Percentiles rank a stretch among this genome's conserved stretches.
Evolutionary conservation across 2,113 vertebrate species (phyloP).

Genomic region (Condylura cristata): DNA sequence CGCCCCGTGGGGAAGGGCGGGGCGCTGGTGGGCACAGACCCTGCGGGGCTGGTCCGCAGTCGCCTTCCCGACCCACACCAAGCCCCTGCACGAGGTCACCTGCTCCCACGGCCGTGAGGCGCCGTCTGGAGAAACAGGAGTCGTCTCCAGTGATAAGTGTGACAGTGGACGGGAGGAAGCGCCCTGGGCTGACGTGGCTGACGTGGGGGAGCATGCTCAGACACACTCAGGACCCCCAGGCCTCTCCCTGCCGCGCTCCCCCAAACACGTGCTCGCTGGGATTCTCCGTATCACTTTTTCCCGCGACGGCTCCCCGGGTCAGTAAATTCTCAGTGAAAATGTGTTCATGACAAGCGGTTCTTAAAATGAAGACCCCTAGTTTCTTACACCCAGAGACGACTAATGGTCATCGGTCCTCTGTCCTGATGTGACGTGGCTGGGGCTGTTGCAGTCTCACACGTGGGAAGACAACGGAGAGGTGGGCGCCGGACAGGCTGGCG

Average conservation of each 20-base stretch:
- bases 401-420: background rate
- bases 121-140: background rate
- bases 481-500: too few relatives aligned
- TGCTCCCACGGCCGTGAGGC: background rate
- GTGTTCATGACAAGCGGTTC: background rate
- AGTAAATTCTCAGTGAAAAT: background rate
- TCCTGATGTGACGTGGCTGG: background rate
- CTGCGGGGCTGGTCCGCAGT: too few relatives aligned
- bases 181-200: background rate
- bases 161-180: background rate
- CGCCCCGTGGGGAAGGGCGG: too few relatives aligned
- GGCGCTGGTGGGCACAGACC: too few relatives aligned
- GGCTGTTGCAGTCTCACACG: background rate
- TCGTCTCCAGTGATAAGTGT: background rate
- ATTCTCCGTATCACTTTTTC: background rate
- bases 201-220: background rate
- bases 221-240: too few relatives aligned
- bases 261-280: background rate
- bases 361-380: background rate
- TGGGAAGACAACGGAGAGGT: background rate
- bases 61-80: background rate
- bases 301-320: background rate
- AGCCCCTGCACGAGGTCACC: background rate
- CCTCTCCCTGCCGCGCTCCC: background rate
- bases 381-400: background rate